Evolutionary conservation across 1,140 invertebrate species (phyloP), one percentile per base, ranked within the genome.

Genomic region (Zaprionus ornatus): DNA sequence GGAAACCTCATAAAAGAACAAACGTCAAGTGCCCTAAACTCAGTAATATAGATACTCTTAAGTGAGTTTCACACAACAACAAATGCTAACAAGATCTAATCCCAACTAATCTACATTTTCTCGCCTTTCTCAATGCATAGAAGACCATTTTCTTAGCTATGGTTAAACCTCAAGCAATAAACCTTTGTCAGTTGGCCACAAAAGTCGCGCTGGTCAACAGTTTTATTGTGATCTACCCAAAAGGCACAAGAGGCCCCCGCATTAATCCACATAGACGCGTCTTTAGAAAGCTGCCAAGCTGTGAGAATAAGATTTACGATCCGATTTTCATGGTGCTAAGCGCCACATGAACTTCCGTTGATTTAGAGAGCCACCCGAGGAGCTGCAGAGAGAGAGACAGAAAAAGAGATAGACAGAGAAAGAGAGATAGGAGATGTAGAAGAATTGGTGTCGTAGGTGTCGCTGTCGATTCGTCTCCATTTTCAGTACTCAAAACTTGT

Each of bases 291-390:
- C 71, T 56, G 64, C 55, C 64, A 73, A 73, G 71, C 66, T 74
- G 72, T 70, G 66, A 74, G 29, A 74, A 69, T 55, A 74, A 74
- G 81, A 83, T 84, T 83, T 83, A 83, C 82, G 52, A 76, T 66
- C 3, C 61, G 42, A 74, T 73, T 80, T 69, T 74, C 63, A 76
- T 71, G 59, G 63, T 83, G 68, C 77, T 88, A 74, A 87, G 83
- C 83, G 83, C 83, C 83, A 87, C 84, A 88, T 74, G 83, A 87
- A 88, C 84, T 87, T 87, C 83, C 83, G 83, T 77, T 86, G 73
- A 65, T 72, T 76, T 76, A 72, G 68, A 71, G 68, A 70, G 72
- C 66, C 72, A 62, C 54, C 52, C 62, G 42, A 70, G 25, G 64
- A 37, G 65, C 40, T 21, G 2, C 12, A 29, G 15, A 42, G n/a